Conservation (phyloP, 2,797 vertebrate genomes). For the Gadopsis bispinosus region DNA sequence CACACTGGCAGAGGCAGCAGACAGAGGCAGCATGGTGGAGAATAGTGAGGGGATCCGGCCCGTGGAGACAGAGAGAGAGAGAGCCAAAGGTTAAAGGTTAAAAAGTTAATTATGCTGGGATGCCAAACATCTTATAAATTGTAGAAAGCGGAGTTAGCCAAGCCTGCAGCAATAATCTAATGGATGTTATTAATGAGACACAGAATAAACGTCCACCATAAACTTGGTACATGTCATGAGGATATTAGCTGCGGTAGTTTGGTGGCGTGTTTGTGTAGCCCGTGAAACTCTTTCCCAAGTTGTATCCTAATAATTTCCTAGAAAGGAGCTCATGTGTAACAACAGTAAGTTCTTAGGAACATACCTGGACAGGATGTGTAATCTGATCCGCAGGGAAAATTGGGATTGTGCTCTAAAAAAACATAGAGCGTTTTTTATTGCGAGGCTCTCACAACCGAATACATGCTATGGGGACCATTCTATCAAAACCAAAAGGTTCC, state of each 20-base stretch:
- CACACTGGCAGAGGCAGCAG: conserved; percentile 41
- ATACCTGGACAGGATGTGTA: not conserved
- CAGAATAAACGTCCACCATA: conserved; percentile 30
- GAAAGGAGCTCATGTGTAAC: not conserved
- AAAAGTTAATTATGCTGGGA: conserved; percentile 55
- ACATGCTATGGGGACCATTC: not conserved
- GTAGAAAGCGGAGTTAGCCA: conserved; percentile 33
- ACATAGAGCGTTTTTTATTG: not conserved
- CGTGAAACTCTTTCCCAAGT: not conserved
- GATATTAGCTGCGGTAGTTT: conserved; percentile 9
- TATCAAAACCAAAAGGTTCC: not conserved
- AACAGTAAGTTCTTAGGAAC: not conserved
- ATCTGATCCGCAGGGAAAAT: not conserved
- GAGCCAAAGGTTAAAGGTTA: conserved; percentile 58
- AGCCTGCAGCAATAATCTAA: conserved; percentile 60
- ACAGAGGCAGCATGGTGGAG: conserved; percentile 41
- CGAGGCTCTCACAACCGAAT: not conserved
- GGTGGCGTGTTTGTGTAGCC: not conserved
- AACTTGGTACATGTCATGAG: conserved; percentile 7
- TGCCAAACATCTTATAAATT: conserved; percentile 59
- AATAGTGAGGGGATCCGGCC: conserved; percentile 19
- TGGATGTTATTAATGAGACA: conserved; percentile 46
- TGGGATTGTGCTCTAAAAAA: not conserved
- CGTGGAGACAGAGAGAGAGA: not conserved
- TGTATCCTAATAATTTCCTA: not conserved